phyloP scores from a whole-genome alignment of 2,797 vertebrate genomes.

The Simalia tracyae region DNA sequence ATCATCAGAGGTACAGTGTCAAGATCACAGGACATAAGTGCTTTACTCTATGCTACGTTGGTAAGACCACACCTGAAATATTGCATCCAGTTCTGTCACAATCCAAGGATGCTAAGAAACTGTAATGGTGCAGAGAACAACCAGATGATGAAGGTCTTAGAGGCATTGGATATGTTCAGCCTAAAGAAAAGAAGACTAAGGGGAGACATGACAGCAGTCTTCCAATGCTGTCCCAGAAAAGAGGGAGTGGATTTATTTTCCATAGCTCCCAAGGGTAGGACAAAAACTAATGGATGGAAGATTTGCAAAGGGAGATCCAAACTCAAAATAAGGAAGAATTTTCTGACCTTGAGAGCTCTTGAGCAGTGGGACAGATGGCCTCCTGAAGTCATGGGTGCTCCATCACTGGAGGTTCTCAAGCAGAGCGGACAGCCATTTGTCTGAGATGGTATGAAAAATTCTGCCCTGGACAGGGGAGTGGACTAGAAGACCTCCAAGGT shows the following conservation, averaged over 20 bases:
- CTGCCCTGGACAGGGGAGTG: too few relatives aligned
- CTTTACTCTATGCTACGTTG: neutral
- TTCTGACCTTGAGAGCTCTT: neutral
- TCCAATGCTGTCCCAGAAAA: neutral
- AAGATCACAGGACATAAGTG: neutral
- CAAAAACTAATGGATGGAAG: neutral
- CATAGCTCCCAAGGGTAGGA: neutral
- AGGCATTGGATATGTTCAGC: neutral
- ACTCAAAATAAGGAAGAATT: neutral
- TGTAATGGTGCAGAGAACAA: neutral
- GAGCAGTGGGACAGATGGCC: neutral
- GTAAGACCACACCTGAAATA: neutral
- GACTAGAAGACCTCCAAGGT: too few relatives aligned
- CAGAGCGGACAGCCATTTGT: too few relatives aligned
- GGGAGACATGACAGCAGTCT: neutral
- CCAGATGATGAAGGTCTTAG: neutral
- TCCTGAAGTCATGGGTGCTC: too few relatives aligned
- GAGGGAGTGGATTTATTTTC: neutral
- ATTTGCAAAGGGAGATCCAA: neutral
- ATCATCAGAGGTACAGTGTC: neutral
- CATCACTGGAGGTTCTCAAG: too few relatives aligned
- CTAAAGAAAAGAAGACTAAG: neutral
- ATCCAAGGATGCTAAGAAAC: neutral
- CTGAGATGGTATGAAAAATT: too few relatives aligned
- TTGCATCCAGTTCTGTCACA: neutral